Percentiles rank a stretch among this genome's conserved stretches.
phyloP scores from a whole-genome alignment of 2,797 vertebrate species.

The Phalanger gymnotis region DNA sequence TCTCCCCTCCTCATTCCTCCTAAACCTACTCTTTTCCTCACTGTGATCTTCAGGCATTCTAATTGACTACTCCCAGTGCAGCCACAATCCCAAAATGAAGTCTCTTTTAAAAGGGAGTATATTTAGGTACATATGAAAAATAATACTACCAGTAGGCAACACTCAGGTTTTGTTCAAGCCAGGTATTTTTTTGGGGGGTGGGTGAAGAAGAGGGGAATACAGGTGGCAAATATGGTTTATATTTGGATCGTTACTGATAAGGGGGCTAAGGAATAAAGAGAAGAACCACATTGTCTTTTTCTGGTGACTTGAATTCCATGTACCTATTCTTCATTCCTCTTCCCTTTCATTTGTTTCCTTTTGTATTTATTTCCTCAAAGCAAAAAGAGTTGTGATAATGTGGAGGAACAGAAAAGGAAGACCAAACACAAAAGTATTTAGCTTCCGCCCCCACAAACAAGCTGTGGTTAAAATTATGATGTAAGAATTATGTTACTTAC shows the following conservation, averaged over 20 bases:
- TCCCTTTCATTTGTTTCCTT: not conserved
- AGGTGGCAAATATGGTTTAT: not conserved
- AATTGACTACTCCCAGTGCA: not conserved
- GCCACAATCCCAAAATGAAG: not conserved
- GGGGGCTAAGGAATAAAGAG: not conserved
- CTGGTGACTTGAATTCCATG: not conserved
- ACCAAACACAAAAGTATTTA: not conserved
- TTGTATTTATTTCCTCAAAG: not conserved
- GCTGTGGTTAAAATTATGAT: not conserved
- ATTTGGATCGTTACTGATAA: not conserved
- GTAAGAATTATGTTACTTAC: slow-evolving; percentile 84
- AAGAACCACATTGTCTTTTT: not conserved
- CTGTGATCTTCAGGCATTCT: not conserved
- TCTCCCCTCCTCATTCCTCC: not conserved
- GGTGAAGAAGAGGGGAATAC: not conserved
- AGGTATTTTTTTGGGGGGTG: not conserved
- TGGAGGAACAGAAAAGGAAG: slow-evolving; percentile 12
- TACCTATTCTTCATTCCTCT: not conserved
- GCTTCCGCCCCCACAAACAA: not conserved
- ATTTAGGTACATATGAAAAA: not conserved
- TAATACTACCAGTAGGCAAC: not conserved
- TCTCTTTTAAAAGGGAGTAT: not conserved
- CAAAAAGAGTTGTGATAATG: not conserved
- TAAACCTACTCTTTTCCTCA: not conserved
- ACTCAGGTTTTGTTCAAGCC: not conserved